Evolutionary conservation across 2,888 invertebrate genomes (phyloP), one percentile per base, ranked within the genome.

Genomic region (Patella depressa): DNA sequence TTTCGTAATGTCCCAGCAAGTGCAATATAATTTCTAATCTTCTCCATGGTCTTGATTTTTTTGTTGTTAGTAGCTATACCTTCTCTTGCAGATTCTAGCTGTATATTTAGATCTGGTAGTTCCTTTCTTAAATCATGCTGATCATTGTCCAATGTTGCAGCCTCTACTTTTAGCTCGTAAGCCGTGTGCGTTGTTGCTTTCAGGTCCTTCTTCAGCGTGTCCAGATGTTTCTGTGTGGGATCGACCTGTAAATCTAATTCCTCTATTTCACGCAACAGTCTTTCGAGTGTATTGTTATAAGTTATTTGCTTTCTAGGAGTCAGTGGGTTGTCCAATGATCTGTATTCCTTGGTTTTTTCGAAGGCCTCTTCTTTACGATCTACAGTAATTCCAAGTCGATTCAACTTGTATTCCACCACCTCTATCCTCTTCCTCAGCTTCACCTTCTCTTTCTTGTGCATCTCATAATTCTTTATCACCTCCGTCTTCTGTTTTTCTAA

Each of bases 1-100:
- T 85, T 87, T 71, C 86, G 83, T 24, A 88, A 74, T 5, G 87
- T 88, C 73, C 88, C 86, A 0, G 89, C 81, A 2, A 88, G 86
- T 34, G 87, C 81, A 75, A 89, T 88, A 24, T 87, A 77, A 24
- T 87, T 82, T 55, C 89, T 76, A 19, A 89, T 85, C 55, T 84
- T 84, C 78, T 87, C 88, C 80, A 89, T 81, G 9, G 86, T 79
- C 2, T 78, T 74, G 24, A 80, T 84, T 76, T 86, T 84, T 34
- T 82, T 77, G 12, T 89, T 88, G 24, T 87, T 79, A 29, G 75
- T 79, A 2, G 82, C 75, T 24, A 86, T 79, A 29, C 85, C 78
- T n/a, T 87, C 86, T 55, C 84, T 75, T 73, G 87, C 82, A 15
- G 83, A 83, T 59, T 80, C 82, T 4, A 85, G 76, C 72, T 88